Conservation (phyloP, 2,797 vertebrate genomes). For the Poecilia picta region DNA sequence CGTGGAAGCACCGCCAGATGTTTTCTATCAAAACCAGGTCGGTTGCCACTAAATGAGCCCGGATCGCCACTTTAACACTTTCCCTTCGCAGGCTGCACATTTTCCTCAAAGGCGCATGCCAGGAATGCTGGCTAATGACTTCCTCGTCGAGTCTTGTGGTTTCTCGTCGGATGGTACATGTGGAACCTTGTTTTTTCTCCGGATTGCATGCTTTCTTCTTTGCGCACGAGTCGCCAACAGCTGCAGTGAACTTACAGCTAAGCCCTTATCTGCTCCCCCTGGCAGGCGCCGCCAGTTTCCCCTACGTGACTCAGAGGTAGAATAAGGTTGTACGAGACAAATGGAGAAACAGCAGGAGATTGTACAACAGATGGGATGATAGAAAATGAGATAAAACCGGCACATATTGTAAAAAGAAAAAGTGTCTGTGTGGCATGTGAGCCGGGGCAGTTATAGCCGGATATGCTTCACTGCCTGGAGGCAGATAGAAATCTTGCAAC, state of each 20-base stretch:
- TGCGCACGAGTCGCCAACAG: constrained; percentile 1
- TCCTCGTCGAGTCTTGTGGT: constrained; percentile 39
- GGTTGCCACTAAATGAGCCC: constrained; percentile 52
- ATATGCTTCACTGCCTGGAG: constrained; percentile 35
- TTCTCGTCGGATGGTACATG: constrained; percentile 20
- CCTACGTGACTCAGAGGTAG: constrained; percentile 11
- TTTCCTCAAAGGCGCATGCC: constrained; percentile 41
- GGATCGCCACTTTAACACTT: constrained; percentile 59
- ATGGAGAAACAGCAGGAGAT: constrained; percentile 4
- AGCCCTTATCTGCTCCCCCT: neutral
- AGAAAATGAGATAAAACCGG: constrained; percentile 35
- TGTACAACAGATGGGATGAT: constrained; percentile 15
- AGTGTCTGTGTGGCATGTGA: constrained; percentile 32
- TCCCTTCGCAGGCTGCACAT: constrained; percentile 33
- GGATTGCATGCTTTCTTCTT: neutral
- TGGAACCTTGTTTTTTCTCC: neutral
- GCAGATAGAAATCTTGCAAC: constrained; percentile 45
- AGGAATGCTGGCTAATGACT: constrained; percentile 46
- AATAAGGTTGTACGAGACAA: neutral
- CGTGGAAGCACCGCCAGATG: constrained; percentile 56
- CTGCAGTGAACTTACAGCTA: constrained; percentile 15
- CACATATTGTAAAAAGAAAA: constrained; percentile 1
- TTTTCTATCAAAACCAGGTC: constrained; percentile 59
- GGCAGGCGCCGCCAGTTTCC: constrained; percentile 4
- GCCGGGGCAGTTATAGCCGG: constrained; percentile 34